Conservation (phyloP, 2,113 vertebrate genomes). For the Stigmatopora nigra region DNA sequence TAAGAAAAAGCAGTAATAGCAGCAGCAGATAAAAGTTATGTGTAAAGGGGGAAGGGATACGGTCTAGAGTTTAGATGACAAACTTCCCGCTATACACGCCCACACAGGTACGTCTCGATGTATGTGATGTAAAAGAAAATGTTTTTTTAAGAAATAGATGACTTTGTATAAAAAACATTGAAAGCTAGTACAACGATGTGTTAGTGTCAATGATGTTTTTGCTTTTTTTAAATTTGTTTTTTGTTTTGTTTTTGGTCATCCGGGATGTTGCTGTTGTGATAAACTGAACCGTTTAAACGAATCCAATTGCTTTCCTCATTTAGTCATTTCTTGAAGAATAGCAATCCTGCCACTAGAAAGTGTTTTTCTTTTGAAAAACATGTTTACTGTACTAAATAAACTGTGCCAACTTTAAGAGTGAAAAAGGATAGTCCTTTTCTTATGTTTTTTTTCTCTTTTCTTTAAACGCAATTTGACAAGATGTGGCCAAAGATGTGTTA, state of each 20-base stretch:
- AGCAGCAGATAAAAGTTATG: constrained; percentile 61
- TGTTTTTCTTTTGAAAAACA: background rate
- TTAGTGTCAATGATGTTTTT: constrained; percentile 50
- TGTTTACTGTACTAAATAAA: background rate
- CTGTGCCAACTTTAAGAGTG: constrained; percentile 1
- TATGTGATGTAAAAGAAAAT: constrained; percentile 77
- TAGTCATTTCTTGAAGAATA: background rate
- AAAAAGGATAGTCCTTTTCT: background rate
- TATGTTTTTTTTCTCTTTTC: background rate
- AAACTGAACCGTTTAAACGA: constrained; percentile 30
- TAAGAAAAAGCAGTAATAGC: constrained; percentile 82
- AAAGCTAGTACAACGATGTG: constrained; percentile 72
- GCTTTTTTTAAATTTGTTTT: constrained; percentile 27
- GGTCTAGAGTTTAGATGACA: constrained; percentile 63
- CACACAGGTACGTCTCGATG: constrained; percentile 64
- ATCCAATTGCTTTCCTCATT: constrained; percentile 18
- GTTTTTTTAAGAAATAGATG: constrained; percentile 81
- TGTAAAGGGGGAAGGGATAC: background rate
- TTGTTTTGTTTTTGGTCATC: constrained; percentile 26
- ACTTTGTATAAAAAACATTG: constrained; percentile 77
- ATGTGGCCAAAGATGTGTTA: background rate
- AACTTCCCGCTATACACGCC: constrained; percentile 60
- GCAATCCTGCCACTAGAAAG: constrained; percentile 30
- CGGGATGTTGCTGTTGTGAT: constrained; percentile 35
- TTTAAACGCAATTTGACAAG: background rate